These are phyloP conservation scores for Eristalinus sepulchralis DNA, from an alignment of 2,888 invertebrate genomes.

Conservation along the genomic window DNA sequence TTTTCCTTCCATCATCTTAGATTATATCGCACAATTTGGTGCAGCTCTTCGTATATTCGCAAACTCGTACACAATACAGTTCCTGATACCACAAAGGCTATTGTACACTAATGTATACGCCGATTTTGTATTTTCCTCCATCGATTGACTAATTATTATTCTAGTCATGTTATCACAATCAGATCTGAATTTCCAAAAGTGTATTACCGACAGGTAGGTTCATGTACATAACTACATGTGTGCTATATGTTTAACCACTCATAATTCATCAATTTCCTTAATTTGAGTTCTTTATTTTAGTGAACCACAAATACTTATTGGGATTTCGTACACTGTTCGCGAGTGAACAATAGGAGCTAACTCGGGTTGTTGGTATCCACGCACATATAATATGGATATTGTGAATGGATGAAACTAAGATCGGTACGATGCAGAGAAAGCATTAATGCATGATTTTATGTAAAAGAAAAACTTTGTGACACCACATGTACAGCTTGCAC, in stretches of 20 bases:
- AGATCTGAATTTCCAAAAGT: slow-evolving; percentile 71
- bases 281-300: slow-evolving; percentile 59
- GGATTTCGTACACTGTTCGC: not conserved
- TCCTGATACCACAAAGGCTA: slow-evolving; percentile 59
- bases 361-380: not conserved
- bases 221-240: not conserved
- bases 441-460: no score
- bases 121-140: slow-evolving; percentile 48
- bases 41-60: slow-evolving; percentile 55
- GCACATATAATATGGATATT: slow-evolving; percentile 22
- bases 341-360: not conserved
- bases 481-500: slow-evolving; percentile 29
- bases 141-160: slow-evolving; percentile 55
- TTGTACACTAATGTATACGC: slow-evolving; percentile 49
- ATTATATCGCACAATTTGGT: slow-evolving; percentile 45
- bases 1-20: slow-evolving; percentile 20
- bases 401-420: slow-evolving; percentile 41
- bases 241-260: slow-evolving; percentile 21
- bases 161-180: slow-evolving; percentile 56
- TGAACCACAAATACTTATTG: not conserved
- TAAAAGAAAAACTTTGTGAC: not conserved
- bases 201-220: slow-evolving; percentile 51
- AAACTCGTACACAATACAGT: slow-evolving; percentile 58
- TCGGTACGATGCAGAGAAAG: slow-evolving; percentile 51
- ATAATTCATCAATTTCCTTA: slow-evolving; percentile 68